phyloP scores from a whole-genome alignment of 2,888 invertebrate species.

The Drosophila nr. fundita region DNA sequence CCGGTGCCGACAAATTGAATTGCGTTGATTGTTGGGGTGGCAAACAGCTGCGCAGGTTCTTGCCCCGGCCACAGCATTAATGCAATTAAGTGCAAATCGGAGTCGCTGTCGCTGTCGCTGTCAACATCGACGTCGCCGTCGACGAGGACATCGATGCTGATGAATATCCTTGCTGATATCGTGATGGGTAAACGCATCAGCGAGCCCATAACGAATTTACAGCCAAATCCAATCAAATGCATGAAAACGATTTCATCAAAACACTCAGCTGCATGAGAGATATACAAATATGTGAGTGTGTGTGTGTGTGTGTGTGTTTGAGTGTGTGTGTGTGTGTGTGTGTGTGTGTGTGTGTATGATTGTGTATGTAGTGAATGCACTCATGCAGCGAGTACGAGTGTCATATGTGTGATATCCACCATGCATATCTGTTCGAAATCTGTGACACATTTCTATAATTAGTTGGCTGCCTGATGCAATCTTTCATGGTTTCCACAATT shows the following conservation, averaged over 20 bases:
- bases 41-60: constrained; percentile 35
- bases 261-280: constrained; percentile 30
- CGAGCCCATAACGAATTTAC: constrained; percentile 70
- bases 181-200: constrained; percentile 65
- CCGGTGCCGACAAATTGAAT: constrained; percentile 71
- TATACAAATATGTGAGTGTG: background rate
- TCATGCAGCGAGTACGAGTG: constrained; percentile 6
- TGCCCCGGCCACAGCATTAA: constrained; percentile 68
- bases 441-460: constrained; percentile 64
- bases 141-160: background rate
- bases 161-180: constrained; percentile 57
- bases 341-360: background rate
- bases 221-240: constrained; percentile 69
- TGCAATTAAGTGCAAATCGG: constrained; percentile 78
- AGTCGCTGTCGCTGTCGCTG: constrained; percentile 37
- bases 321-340: background rate
- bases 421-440: constrained; percentile 35
- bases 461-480: constrained; percentile 51
- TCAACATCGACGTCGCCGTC: constrained; percentile 43
- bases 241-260: constrained; percentile 63
- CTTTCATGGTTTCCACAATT: constrained; percentile 29
- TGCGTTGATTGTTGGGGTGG: constrained; percentile 65
- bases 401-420: constrained; percentile 8
- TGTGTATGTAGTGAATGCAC: constrained; percentile 7
- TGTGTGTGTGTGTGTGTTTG: background rate